A percentile compares a stretch with the other conserved stretches of the same genome.
phyloP scores from a whole-genome alignment of 2,888 invertebrate genomes.

The Holacanthella duospinosa region DNA sequence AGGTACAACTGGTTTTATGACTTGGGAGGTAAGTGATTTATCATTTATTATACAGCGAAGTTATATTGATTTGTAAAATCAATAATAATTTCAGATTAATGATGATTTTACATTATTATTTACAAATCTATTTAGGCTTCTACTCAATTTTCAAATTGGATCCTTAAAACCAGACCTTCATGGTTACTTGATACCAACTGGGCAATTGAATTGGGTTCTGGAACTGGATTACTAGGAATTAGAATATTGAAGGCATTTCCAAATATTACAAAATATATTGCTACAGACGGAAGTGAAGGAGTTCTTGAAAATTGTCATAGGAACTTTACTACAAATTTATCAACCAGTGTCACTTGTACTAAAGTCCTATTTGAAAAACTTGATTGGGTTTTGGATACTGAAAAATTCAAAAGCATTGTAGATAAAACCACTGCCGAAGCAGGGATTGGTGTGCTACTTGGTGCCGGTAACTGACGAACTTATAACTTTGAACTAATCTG shows the following conservation, averaged over 20 bases:
- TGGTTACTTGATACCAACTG: neutral
- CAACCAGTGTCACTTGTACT: no score
- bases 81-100: no score
- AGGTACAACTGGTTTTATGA: constrained; percentile 5
- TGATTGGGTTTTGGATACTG: neutral
- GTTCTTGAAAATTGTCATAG: neutral
- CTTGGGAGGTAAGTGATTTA: constrained; percentile 5
- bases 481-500: neutral
- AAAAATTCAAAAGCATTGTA: neutral
- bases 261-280: neutral
- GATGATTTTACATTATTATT: neutral
- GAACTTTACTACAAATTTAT: neutral
- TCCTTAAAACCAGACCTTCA: neutral
- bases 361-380: neutral
- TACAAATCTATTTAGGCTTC: neutral
- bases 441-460: neutral
- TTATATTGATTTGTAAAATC: neutral
- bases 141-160: neutral
- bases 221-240: constrained; percentile 2
- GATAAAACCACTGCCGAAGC: neutral
- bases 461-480: neutral
- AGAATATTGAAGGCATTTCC: neutral
- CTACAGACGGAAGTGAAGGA: neutral
- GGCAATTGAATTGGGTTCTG: constrained; percentile 8
- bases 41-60: neutral